A percentile compares a stretch with the other conserved stretches of the same genome.
These are phyloP conservation scores for Setipinna tenuifilis DNA, from an alignment of 2,797 vertebrate genomes.

Conservation along the genomic window DNA sequence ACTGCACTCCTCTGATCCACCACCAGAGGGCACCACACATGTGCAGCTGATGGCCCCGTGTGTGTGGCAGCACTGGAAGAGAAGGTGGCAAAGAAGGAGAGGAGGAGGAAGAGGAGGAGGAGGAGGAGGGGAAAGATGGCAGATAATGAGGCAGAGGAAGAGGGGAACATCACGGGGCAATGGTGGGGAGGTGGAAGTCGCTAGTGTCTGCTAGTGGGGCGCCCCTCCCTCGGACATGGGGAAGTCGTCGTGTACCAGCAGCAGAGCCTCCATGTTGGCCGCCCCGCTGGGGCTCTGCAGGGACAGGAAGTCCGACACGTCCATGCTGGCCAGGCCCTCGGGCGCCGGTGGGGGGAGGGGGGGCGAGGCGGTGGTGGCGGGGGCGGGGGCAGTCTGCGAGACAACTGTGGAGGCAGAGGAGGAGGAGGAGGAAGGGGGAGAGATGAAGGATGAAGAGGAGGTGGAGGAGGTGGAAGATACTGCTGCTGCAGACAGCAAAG, in stretches of 20 bases:
- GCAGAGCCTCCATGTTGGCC: conserved; percentile 86
- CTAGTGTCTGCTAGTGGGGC: conserved; percentile 76
- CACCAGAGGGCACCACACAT: not conserved
- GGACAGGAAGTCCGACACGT: conserved; percentile 90
- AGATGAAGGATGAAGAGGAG: too few relatives aligned
- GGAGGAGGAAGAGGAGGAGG: not conserved
- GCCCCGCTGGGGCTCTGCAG: conserved; percentile 87
- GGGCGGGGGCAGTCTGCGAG: conserved; percentile 32
- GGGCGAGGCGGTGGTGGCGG: conserved; percentile 55
- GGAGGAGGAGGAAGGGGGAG: not conserved
- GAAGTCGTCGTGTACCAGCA: conserved; percentile 88
- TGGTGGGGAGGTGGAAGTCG: not conserved
- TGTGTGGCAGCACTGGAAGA: not conserved
- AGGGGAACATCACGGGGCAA: not conserved
- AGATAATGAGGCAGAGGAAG: conserved; percentile 37
- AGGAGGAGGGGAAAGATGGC: not conserved
- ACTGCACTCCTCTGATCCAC: not conserved
- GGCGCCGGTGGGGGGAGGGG: conserved; percentile 52
- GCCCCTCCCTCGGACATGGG: conserved; percentile 69
- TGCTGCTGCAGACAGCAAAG: not conserved
- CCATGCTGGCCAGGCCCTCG: conserved; percentile 87
- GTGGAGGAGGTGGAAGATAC: not conserved
- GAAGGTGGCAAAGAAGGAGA: not conserved
- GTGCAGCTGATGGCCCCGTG: not conserved
- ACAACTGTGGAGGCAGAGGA: conserved; percentile 52